Evolutionary conservation across 2,888 invertebrate genomes (phyloP).

Genomic region (Brachyopa scutellaris): DNA sequence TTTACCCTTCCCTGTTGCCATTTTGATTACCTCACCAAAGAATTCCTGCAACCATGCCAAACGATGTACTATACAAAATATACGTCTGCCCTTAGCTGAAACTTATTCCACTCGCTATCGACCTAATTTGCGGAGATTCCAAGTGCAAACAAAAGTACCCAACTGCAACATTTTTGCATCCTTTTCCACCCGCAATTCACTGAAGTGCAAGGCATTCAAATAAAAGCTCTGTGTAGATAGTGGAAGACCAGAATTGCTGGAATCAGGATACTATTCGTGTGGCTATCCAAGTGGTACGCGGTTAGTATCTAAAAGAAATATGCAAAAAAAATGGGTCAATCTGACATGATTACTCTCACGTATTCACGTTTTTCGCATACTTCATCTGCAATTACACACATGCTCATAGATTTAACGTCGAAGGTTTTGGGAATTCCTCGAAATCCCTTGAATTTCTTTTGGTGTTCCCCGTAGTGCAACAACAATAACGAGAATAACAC

Average conservation of each 20-base stretch:
- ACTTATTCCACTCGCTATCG: constrained; percentile 43
- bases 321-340: constrained; percentile 56
- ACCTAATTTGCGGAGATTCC: constrained; percentile 69
- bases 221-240: constrained; percentile 49
- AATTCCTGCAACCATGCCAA: constrained; percentile 38
- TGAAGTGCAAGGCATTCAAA: constrained; percentile 32
- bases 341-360: constrained; percentile 50
- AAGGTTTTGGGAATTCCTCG: constrained; percentile 51
- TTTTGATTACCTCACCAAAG: constrained; percentile 40
- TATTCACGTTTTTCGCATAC: constrained; percentile 40
- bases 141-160: constrained; percentile 70
- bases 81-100: constrained; percentile 44
- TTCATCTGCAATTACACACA: constrained; percentile 64
- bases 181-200: neutral
- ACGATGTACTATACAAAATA: too few species aligned
- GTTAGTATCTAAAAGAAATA: neutral
- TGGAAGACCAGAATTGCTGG: constrained; percentile 22
- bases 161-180: constrained; percentile 65
- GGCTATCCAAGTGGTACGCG: constrained; percentile 14
- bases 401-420: constrained; percentile 56
- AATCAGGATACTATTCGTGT: constrained; percentile 61
- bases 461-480: constrained; percentile 31
- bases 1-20: neutral
- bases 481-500: too few species aligned
- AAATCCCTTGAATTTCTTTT: constrained; percentile 60